Percentiles rank a stretch among this genome's conserved stretches.
These are phyloP conservation scores for Grammatotria lemairii DNA, from an alignment of 2,113 vertebrate genomes.

Conservation along the genomic window DNA sequence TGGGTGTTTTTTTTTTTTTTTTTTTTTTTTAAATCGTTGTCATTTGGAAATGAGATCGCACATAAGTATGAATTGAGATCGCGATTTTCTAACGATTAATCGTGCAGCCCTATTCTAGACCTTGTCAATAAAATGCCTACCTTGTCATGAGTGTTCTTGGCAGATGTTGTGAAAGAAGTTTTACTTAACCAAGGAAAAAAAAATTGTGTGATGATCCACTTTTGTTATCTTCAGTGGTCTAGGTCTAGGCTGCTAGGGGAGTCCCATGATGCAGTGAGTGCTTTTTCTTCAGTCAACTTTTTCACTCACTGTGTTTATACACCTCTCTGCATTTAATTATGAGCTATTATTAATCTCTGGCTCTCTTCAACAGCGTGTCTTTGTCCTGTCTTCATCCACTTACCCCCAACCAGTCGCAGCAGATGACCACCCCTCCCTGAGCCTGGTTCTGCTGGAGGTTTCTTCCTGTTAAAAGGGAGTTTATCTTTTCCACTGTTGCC, in stretches of 20 bases:
- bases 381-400: not conserved
- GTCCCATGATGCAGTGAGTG: not conserved
- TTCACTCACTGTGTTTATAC: not conserved
- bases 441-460: not conserved
- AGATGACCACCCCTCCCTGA: not conserved
- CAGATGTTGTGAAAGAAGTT: not conserved
- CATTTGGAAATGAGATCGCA: too few species aligned
- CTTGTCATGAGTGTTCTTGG: not conserved
- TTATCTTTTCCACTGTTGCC: not conserved
- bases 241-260: not conserved
- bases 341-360: not conserved
- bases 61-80: too few species aligned
- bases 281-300: not conserved
- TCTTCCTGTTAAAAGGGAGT: not conserved
- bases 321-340: not conserved
- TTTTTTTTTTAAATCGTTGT: too few species aligned
- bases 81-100: too few species aligned
- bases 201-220: not conserved
- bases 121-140: not conserved
- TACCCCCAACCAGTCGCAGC: not conserved
- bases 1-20: too few species aligned
- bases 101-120: too few species aligned
- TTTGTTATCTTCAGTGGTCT: not conserved
- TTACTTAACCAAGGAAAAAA: not conserved
- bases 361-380: not conserved